Conservation (phyloP, 1,140 invertebrate genomes). For the Babylonia areolata region DNA sequence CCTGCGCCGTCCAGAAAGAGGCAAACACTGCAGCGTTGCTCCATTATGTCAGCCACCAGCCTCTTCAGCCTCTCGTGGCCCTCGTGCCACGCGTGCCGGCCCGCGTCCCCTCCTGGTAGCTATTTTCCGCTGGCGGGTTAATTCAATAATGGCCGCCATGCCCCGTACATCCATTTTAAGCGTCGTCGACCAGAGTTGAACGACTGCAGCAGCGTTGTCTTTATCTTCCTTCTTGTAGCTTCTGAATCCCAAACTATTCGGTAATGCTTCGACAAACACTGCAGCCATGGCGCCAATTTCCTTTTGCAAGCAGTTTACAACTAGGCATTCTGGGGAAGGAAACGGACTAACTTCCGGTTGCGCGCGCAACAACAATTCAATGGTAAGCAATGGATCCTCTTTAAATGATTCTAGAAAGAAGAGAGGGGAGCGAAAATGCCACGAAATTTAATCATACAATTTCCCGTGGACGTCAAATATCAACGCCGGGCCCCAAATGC, state of each 20-base stretch:
- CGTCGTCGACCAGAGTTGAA: constrained; percentile 25
- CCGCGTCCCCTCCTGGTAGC: neutral
- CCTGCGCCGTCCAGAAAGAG: neutral
- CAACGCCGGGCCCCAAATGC: neutral
- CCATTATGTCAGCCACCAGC: neutral
- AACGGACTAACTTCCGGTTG: constrained; percentile 37
- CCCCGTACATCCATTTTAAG: neutral
- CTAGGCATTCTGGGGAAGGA: neutral
- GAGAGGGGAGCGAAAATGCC: neutral
- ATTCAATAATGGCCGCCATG: constrained; percentile 33
- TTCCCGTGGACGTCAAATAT: constrained; percentile 39
- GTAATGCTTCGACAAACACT: constrained; percentile 39
- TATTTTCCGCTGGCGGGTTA: constrained; percentile 8
- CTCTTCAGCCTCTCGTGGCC: constrained; percentile 5
- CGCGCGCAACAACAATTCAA: constrained; percentile 27
- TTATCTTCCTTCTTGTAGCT: constrained; percentile 10
- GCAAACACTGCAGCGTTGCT: constrained; percentile 13
- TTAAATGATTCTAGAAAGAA: constrained; percentile 29
- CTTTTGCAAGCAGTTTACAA: constrained; percentile 26
- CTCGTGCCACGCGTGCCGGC: neutral
- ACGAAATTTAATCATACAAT: constrained; percentile 42
- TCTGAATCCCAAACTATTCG: constrained; percentile 22
- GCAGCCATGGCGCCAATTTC: constrained; percentile 35
- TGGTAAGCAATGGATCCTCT: constrained; percentile 28
- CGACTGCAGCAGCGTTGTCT: constrained; percentile 31